A percentile compares a stretch with the other conserved stretches of the same genome.
Conservation (phyloP, 2,888 invertebrate species). For the Chrysolina haemoptera region DNA sequence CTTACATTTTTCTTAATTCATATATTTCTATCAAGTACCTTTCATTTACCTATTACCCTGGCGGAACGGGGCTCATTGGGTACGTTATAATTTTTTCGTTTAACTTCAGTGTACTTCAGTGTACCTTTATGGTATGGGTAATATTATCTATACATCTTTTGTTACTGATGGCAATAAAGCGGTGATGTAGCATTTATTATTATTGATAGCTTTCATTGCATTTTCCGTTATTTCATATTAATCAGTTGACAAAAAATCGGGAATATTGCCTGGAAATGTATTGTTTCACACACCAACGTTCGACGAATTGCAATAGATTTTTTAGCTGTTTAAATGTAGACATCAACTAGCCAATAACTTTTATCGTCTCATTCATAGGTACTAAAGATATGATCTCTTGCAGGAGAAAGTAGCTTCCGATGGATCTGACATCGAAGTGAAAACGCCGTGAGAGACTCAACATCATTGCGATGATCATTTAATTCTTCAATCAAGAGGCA, state of each 20-base stretch:
- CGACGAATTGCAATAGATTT: neutral
- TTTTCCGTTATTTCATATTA: neutral
- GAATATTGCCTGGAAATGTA: neutral
- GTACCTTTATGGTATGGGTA: too few species aligned
- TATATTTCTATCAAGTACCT: too few species aligned
- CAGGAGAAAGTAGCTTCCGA: conserved; percentile 42
- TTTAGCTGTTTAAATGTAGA: neutral
- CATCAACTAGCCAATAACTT: conserved; percentile 1
- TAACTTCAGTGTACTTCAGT: too few species aligned
- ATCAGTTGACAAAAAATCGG: neutral
- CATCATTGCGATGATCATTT: conserved; percentile 25
- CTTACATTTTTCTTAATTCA: too few species aligned
- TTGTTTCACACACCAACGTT: conserved; percentile 2
- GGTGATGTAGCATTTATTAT: neutral
- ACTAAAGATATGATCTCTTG: conserved; percentile 36
- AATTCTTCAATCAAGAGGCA: conserved; percentile 27
- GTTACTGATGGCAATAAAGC: neutral
- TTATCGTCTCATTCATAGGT: neutral
- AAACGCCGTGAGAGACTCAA: conserved; percentile 35
- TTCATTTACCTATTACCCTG: too few species aligned
- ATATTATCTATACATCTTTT: too few species aligned
- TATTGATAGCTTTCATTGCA: neutral
- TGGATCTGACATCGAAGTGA: conserved; percentile 33
- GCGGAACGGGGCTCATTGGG: too few species aligned
- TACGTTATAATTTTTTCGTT: too few species aligned